Conservation (phyloP, 2,888 invertebrate genomes). For the Mantis religiosa region DNA sequence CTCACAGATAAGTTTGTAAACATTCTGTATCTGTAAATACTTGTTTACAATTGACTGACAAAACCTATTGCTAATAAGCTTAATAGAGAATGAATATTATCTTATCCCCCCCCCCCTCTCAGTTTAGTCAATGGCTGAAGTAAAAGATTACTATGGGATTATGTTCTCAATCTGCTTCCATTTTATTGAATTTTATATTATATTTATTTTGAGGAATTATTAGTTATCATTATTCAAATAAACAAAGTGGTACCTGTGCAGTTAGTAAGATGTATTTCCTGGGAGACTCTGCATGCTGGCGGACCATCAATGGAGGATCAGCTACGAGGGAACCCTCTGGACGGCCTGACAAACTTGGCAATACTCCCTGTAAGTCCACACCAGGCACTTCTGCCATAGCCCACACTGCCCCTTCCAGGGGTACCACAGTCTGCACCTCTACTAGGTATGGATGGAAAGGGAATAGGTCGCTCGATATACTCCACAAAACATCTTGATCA, state of each 20-base stretch:
- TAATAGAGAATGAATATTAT: too few species aligned
- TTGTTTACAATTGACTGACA: too few species aligned
- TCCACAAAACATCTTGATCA: conserved; percentile 74
- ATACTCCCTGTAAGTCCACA: conserved; percentile 43
- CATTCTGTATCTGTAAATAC: too few species aligned
- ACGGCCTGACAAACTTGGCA: conserved; percentile 37
- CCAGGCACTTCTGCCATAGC: conserved; percentile 67
- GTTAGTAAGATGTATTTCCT: conserved; percentile 81
- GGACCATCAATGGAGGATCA: conserved; percentile 63
- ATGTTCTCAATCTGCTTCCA: too few species aligned
- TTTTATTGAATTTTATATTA: too few species aligned
- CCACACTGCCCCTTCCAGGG: conserved; percentile 86
- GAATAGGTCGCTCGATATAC: conserved; percentile 70
- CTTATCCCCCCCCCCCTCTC: too few species aligned
- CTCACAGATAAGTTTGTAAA: too few species aligned
- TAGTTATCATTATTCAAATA: too few species aligned
- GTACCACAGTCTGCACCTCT: conserved; percentile 72
- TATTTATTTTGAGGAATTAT: too few species aligned
- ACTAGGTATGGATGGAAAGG: conserved; percentile 59
- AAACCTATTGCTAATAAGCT: too few species aligned
- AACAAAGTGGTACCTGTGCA: conserved; percentile 71
- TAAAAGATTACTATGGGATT: too few species aligned
- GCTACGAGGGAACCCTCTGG: conserved; percentile 21
- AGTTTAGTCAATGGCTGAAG: too few species aligned
- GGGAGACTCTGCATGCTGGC: conserved; percentile 68